A percentile compares a stretch with the other conserved stretches of the same genome.
phyloP scores from a whole-genome alignment of 2,113 vertebrate genomes.

The Pterocles burchelli region DNA sequence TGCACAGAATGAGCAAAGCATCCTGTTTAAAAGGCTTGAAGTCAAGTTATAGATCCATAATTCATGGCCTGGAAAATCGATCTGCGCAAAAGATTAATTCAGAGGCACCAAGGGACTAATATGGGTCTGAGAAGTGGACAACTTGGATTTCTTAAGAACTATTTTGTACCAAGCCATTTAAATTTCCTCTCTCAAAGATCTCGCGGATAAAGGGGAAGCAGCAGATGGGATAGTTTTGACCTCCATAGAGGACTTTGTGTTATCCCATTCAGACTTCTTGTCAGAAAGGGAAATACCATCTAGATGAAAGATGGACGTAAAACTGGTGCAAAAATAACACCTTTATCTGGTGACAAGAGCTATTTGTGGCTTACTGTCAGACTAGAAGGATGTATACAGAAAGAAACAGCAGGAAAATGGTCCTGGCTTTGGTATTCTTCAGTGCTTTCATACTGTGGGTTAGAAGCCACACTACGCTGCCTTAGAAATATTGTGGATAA shows the following conservation, averaged over 20 bases:
- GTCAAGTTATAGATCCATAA: background rate
- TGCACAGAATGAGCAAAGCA: background rate
- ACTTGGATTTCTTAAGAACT: background rate
- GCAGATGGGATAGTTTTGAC: background rate
- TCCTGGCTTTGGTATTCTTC: background rate
- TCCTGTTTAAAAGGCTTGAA: background rate
- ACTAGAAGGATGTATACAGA: background rate
- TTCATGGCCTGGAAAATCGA: background rate
- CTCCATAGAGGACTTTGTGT: background rate
- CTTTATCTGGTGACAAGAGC: background rate
- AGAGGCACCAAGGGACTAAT: background rate
- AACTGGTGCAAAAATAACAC: background rate
- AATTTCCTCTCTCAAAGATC: background rate
- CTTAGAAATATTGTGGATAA: background rate
- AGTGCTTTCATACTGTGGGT: background rate
- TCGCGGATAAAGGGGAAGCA: background rate
- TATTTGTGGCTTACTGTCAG: background rate
- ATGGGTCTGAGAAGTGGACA: rapidly evolving
- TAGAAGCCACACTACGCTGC: background rate
- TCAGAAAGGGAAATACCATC: background rate
- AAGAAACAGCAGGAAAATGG: background rate
- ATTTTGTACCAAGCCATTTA: background rate
- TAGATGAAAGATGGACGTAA: background rate
- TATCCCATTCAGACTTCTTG: background rate
- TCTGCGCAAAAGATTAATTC: background rate